Percentiles rank a stretch among this genome's conserved stretches.
Conservation (phyloP, 2,113 vertebrate genomes). For the Scomber colias region DNA sequence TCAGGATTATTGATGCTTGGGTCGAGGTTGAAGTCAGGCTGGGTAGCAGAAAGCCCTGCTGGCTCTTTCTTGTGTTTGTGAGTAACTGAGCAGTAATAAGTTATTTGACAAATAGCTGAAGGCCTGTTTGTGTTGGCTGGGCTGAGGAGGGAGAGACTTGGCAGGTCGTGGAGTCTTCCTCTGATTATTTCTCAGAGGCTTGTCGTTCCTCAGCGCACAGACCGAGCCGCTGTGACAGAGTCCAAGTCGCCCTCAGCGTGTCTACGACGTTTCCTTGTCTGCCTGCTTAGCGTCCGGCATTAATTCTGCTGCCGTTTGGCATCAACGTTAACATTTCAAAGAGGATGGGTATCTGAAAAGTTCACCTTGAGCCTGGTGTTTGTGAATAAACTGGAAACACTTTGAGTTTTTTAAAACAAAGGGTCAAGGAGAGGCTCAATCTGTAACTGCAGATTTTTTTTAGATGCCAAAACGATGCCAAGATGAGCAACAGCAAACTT, state of each 20-base stretch:
- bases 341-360: background rate
- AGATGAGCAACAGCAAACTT: background rate
- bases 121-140: conserved; percentile 67
- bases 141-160: conserved; percentile 41
- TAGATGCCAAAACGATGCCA: too few relatives aligned
- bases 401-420: background rate
- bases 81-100: conserved; percentile 43
- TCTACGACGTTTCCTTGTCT: too few relatives aligned
- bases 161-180: conserved; percentile 30
- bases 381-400: background rate
- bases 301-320: background rate
- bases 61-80: conserved; percentile 37
- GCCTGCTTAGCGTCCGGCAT: too few relatives aligned
- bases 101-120: conserved; percentile 69
- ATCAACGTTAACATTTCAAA: background rate
- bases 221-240: conserved; percentile 11
- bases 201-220: conserved; percentile 37
- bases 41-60: conserved; percentile 12
- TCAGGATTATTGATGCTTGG: conserved; percentile 31
- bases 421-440: background rate
- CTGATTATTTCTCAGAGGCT: conserved; percentile 60
- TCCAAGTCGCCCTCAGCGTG: conserved; percentile 25
- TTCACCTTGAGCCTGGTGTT: conserved; percentile 1
- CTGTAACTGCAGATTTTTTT: background rate
- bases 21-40: conserved; percentile 1